Evolutionary conservation across 2,113 vertebrate genomes (phyloP).

Genomic region (Clinocottus analis): DNA sequence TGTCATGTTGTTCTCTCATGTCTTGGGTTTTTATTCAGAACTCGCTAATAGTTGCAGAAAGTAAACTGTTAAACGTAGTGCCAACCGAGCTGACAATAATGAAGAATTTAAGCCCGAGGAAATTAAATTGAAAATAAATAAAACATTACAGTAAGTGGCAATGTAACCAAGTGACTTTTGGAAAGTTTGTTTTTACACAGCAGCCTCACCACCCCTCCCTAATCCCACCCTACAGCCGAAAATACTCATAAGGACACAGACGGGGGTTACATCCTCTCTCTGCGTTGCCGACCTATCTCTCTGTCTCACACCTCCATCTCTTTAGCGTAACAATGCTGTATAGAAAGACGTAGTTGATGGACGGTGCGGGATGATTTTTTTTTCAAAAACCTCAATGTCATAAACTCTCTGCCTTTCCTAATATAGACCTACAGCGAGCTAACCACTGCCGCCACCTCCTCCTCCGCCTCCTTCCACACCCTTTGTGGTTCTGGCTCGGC

Average conservation of each 20-base stretch:
- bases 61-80: neutral
- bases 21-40: neutral
- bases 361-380: conserved; percentile 43
- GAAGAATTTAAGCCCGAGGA: neutral
- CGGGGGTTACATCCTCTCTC: conserved; percentile 1
- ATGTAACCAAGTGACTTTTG: neutral
- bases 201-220: conserved; percentile 13
- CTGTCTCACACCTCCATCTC: neutral
- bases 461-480: conserved; percentile 62
- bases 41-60: neutral
- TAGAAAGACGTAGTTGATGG: conserved; percentile 1
- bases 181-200: conserved; percentile 31
- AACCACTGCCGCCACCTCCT: conserved; percentile 66
- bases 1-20: conserved; percentile 2
- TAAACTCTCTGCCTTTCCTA: conserved; percentile 54
- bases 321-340: conserved; percentile 1
- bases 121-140: neutral
- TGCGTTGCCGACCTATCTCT: neutral
- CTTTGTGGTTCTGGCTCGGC: conserved; percentile 72
- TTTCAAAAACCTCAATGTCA: conserved; percentile 55
- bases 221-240: conserved; percentile 36
- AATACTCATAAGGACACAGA: conserved; percentile 37
- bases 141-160: conserved; percentile 23
- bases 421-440: conserved; percentile 61
- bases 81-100: neutral